phyloP scores from a whole-genome alignment of 2,113 vertebrate genomes.

The Sciurus niger region DNA sequence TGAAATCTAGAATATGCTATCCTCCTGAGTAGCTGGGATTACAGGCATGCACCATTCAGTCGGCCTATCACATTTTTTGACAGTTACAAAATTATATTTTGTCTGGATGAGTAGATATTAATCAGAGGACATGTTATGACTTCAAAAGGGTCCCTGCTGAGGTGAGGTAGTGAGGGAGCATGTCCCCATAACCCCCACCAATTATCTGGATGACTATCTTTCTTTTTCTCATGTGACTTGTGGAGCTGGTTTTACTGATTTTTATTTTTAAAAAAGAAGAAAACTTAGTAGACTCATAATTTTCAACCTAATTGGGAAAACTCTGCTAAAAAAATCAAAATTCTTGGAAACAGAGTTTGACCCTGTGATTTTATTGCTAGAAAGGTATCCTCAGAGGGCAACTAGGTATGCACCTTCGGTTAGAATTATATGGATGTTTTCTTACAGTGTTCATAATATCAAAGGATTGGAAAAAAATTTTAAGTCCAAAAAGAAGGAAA shows the following conservation, averaged over 20 bases:
- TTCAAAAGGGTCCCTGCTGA: background rate
- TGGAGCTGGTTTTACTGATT: background rate
- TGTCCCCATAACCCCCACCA: too few relatives aligned
- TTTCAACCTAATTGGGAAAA: background rate
- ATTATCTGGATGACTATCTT: background rate
- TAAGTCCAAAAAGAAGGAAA: background rate
- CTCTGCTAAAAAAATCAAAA: background rate
- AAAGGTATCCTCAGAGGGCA: background rate
- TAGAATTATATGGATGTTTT: background rate
- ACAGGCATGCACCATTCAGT: too few relatives aligned
- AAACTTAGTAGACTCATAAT: background rate
- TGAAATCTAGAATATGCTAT: too few relatives aligned
- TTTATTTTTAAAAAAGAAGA: background rate
- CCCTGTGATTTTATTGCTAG: background rate
- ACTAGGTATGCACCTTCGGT: background rate
- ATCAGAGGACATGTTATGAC: background rate
- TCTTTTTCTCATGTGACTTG: background rate
- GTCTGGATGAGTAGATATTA: background rate
- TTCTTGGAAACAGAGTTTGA: background rate
- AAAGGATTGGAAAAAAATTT: background rate
- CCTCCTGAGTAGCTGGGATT: too few relatives aligned
- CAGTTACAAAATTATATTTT: background rate
- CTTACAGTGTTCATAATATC: background rate
- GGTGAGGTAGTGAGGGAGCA: background rate
- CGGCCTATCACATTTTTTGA: background rate